phyloP scores from a whole-genome alignment of 2,113 vertebrate species.

The Anarrhichthys ocellatus region DNA sequence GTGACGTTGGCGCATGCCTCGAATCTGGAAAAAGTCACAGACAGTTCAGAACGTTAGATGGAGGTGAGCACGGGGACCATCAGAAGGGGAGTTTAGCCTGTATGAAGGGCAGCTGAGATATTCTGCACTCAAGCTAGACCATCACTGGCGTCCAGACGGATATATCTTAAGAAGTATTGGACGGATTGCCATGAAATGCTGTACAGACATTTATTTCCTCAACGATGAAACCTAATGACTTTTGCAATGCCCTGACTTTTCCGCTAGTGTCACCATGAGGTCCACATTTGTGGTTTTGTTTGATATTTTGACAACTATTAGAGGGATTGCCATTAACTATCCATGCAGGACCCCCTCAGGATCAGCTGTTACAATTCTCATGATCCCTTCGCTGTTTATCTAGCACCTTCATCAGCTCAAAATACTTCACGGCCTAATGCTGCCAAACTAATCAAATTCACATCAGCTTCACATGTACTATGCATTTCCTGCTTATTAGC shows the following conservation, averaged over 20 bases:
- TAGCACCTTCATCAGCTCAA: neutral
- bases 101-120: neutral
- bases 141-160: neutral
- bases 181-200: neutral
- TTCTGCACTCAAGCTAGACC: neutral
- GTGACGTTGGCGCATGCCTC: constrained; percentile 89
- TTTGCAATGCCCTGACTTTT: neutral
- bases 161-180: neutral
- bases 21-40: constrained; percentile 81
- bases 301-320: neutral
- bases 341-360: neutral
- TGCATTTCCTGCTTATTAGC: neutral
- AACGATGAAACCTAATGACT: neutral
- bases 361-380: neutral
- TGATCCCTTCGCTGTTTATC: neutral
- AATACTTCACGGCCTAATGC: neutral
- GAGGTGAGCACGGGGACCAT: neutral
- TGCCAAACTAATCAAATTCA: neutral
- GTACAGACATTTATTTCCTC: neutral
- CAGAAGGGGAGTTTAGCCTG: neutral
- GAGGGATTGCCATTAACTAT: neutral
- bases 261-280: neutral
- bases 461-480: neutral
- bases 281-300: neutral
- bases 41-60: constrained; percentile 5